Base-by-base conservation (phyloP, 2,797 vertebrate species). In the Buceros bicornis region DNA sequence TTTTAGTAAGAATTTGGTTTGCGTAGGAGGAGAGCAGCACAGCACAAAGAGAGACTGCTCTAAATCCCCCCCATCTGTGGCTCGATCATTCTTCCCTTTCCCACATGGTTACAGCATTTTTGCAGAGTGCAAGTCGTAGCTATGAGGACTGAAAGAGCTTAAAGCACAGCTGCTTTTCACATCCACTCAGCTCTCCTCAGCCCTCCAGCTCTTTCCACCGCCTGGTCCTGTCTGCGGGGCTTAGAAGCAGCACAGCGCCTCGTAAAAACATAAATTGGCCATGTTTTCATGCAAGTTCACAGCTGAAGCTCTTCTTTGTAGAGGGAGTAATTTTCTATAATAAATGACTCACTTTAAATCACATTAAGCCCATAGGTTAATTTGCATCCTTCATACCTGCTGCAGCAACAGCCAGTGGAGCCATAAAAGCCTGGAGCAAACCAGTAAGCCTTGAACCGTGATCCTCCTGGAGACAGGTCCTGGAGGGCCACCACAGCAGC, bases 101-200 rank as follows among this genome's bases (percentile, higher is more conserved):
- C 96, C 91, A 96, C 95, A 95, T 82, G 95, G 95, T 87, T 95
- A 95, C 95, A 89, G 88, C 94, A 95, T 95, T 97, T 96, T 95
- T 96, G 93, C 96, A 82, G 94, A 73, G 96, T 93, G 83, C 83
- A 95, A 93, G 89, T 94, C 60, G 92, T 93, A 95, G 95, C 95
- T 95, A 96, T 92, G 95, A 97, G 90, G 87, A 95, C 94, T 95
- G 83, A 86, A 87, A 87, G 88, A 82, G 90, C 94, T 89, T 90
- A 90, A 91, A 90, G 94, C 94, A 94, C 96, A 96, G 96, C 90
- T 96, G 92, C 91, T 96, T 97, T 95, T 93, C 89, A 94, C 86
- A 95, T 96, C 81, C 85, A 92, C 92, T 89, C 90, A 93, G 78
- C 85, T 69, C 84, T 71, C 82, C 80, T 79, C 93, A 83, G 81